Conservation (phyloP, 2,113 vertebrate species). For the Erythrocercus mccallii region DNA sequence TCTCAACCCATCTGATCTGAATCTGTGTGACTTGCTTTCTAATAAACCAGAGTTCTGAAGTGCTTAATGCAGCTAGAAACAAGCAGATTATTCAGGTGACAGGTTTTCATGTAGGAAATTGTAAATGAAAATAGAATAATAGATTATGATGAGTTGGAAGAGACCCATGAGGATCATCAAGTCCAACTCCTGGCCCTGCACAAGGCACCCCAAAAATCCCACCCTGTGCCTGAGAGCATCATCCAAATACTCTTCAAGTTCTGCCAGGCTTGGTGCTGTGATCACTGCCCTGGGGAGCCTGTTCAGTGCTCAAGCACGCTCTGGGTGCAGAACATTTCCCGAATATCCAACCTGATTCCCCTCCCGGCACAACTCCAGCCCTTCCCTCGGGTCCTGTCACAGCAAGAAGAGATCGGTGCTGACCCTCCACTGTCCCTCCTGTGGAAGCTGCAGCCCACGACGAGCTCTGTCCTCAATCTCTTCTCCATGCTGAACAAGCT, state of each 20-base stretch:
- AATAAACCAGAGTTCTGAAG: not conserved
- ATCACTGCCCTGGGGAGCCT: not conserved
- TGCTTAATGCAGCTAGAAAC: not conserved
- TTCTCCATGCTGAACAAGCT: not conserved
- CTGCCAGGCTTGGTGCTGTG: not conserved
- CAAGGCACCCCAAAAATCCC: not conserved
- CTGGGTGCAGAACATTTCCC: not conserved
- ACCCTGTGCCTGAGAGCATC: not conserved
- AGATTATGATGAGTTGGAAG: not conserved
- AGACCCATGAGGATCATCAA: rapidly evolving
- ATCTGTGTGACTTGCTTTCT: not conserved
- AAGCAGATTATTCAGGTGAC: not conserved
- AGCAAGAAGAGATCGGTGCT: not conserved
- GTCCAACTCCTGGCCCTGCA: not conserved
- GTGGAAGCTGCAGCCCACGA: not conserved
- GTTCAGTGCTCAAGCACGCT: not conserved
- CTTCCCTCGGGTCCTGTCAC: not conserved
- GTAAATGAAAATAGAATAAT: not conserved
- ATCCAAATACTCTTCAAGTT: rapidly evolving
- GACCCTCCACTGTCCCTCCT: not conserved
- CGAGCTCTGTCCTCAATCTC: not conserved
- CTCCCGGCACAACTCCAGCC: not conserved
- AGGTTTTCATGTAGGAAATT: not conserved
- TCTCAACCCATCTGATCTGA: not conserved
- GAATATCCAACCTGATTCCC: not conserved